phyloP scores from a whole-genome alignment of 2,888 invertebrate genomes.

The Philereme transversata region DNA sequence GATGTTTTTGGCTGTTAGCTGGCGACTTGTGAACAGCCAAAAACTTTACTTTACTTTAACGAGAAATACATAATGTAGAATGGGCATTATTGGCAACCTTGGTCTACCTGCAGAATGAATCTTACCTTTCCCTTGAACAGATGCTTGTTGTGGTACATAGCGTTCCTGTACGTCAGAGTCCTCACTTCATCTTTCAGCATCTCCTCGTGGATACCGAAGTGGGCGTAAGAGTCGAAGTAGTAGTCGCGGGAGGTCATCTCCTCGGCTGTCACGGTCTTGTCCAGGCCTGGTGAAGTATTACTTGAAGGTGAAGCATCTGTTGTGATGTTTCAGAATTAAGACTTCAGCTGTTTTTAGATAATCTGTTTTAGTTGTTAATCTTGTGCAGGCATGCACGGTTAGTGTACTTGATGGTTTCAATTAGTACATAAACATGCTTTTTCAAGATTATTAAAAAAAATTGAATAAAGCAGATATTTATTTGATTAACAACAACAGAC shows the following conservation, averaged over 20 bases:
- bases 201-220: conserved; percentile 99
- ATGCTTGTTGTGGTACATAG: conserved; percentile 99
- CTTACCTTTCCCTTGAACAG: conserved; percentile 93
- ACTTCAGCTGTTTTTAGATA: background rate
- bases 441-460: too few species aligned
- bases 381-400: too few species aligned
- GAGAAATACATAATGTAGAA: too few species aligned
- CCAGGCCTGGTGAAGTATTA: conserved; percentile 47
- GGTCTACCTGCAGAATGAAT: conserved; percentile 11
- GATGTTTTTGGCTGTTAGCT: too few species aligned
- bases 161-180: conserved; percentile 98
- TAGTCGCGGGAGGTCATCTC: conserved; percentile 99
- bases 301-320: conserved; percentile 32
- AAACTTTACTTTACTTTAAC: too few species aligned
- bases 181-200: conserved; percentile 99
- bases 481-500: too few species aligned
- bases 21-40: too few species aligned
- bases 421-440: too few species aligned
- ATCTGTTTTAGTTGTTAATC: too few species aligned
- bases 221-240: conserved; percentile 99
- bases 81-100: too few species aligned
- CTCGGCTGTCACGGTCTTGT: conserved; percentile 87
- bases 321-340: conserved; percentile 26
- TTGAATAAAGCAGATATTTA: too few species aligned
- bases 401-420: too few species aligned